Evolutionary conservation across 2,113 vertebrate genomes (phyloP).

Genomic region (Petrocephalus microphthalmus): DNA sequence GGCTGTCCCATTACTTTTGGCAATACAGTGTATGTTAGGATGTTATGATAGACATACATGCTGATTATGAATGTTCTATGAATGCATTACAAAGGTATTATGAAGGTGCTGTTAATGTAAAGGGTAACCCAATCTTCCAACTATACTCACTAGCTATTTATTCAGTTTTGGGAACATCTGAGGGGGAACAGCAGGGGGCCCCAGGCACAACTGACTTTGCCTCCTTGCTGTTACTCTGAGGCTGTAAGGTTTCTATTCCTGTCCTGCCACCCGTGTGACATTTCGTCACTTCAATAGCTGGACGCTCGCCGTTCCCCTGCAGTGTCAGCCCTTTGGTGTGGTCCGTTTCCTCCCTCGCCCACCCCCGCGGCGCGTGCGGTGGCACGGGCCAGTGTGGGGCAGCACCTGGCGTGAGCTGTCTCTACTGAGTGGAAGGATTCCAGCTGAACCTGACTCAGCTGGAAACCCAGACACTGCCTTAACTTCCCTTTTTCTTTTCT

Average conservation of each 20-base stretch:
- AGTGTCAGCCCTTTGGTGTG: background rate
- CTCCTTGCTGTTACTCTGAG: background rate
- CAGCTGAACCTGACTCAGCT: background rate
- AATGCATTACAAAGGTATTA: background rate
- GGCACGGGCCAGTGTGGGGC: background rate
- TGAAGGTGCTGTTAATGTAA: background rate
- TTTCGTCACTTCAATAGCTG: background rate
- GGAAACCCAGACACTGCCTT: background rate
- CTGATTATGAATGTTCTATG: background rate
- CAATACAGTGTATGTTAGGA: background rate
- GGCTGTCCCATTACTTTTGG: no score
- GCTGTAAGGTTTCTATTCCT: background rate
- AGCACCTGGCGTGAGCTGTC: background rate
- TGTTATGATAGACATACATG: background rate
- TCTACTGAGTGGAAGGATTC: background rate
- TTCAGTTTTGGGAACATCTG: background rate
- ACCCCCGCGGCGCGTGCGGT: background rate
- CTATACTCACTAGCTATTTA: background rate
- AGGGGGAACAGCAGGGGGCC: background rate
- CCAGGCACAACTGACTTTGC: background rate
- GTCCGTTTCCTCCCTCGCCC: background rate
- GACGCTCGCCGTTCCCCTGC: background rate
- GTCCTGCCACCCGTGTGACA: background rate
- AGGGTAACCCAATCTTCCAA: background rate
- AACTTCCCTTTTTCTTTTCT: background rate